These are phyloP conservation scores for Heterochromis multidens DNA, from an alignment of 2,113 vertebrate species.

Conservation along the genomic window DNA sequence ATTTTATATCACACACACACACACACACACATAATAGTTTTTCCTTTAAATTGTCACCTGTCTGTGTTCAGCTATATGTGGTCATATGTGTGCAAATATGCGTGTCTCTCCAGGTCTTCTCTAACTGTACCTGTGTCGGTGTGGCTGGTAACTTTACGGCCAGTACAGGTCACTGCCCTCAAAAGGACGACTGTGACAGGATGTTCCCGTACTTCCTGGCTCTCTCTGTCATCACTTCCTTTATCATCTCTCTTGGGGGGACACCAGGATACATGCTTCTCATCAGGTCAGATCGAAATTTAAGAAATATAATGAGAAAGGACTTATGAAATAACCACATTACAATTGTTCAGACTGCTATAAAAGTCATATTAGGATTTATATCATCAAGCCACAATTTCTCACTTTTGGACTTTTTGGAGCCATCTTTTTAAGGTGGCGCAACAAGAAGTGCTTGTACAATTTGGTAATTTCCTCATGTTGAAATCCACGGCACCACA, in stretches of 20 bases:
- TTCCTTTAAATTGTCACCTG: background rate
- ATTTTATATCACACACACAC: too few relatives aligned
- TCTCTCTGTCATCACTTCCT: slow-evolving; percentile 88
- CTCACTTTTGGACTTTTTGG: background rate
- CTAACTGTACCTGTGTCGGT: slow-evolving; percentile 86
- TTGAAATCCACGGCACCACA: background rate
- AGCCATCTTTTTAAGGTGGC: background rate
- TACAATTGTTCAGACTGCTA: background rate
- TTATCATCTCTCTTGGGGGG: slow-evolving; percentile 86
- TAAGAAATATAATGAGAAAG: background rate
- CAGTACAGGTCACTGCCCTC: slow-evolving; percentile 79
- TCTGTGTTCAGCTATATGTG: background rate
- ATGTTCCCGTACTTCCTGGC: slow-evolving; percentile 89
- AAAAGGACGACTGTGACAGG: slow-evolving; percentile 82
- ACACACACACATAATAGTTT: background rate
- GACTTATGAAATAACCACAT: background rate
- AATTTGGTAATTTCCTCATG: background rate
- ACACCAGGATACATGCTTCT: slow-evolving; percentile 90
- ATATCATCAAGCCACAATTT: background rate
- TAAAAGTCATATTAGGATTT: too few relatives aligned
- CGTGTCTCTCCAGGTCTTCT: slow-evolving; percentile 80
- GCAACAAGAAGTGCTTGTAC: background rate
- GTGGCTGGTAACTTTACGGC: slow-evolving; percentile 78
- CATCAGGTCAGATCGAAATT: slow-evolving; percentile 78
- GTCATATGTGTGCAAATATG: slow-evolving; percentile 23